phyloP scores from a whole-genome alignment of 1,140 invertebrate species.

The Ooceraea biroi region DNA sequence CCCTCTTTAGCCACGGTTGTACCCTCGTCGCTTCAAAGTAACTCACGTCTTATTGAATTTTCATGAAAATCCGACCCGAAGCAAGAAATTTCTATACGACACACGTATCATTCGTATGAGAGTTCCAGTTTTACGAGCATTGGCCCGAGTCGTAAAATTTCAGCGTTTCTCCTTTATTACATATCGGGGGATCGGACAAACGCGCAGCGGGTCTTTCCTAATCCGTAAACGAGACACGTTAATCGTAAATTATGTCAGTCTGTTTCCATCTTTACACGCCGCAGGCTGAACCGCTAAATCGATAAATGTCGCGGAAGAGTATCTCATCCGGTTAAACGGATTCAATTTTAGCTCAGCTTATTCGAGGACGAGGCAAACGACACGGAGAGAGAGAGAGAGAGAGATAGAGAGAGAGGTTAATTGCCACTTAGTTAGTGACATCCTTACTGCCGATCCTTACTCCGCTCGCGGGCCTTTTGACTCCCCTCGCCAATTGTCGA shows the following conservation, averaged over 20 bases:
- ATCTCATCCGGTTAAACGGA: conserved; percentile 29
- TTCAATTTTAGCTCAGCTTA: conserved; percentile 64
- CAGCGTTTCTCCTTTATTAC: conserved; percentile 54
- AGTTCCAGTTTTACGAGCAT: conserved; percentile 43
- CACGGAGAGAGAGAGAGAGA: too few species aligned
- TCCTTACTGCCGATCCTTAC: conserved; percentile 23
- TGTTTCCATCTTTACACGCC: background rate
- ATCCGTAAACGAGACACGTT: background rate
- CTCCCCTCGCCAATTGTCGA: background rate
- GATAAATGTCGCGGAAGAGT: conserved; percentile 25
- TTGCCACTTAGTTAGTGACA: conserved; percentile 74
- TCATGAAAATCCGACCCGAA: conserved; percentile 29
- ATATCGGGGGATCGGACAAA: too few species aligned
- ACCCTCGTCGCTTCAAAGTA: background rate
- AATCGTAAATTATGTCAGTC: background rate
- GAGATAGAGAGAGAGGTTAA: too few species aligned
- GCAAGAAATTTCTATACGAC: too few species aligned
- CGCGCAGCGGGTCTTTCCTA: too few species aligned
- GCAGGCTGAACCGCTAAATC: conserved; percentile 7
- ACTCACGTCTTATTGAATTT: conserved; percentile 33
- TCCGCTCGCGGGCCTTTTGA: background rate
- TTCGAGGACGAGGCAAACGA: conserved; percentile 48
- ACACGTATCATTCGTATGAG: conserved; percentile 40
- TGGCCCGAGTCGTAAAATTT: conserved; percentile 53
- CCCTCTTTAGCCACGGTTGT: too few species aligned